Base-by-base conservation (phyloP, 2,888 invertebrate genomes). In the Patella depressa region DNA sequence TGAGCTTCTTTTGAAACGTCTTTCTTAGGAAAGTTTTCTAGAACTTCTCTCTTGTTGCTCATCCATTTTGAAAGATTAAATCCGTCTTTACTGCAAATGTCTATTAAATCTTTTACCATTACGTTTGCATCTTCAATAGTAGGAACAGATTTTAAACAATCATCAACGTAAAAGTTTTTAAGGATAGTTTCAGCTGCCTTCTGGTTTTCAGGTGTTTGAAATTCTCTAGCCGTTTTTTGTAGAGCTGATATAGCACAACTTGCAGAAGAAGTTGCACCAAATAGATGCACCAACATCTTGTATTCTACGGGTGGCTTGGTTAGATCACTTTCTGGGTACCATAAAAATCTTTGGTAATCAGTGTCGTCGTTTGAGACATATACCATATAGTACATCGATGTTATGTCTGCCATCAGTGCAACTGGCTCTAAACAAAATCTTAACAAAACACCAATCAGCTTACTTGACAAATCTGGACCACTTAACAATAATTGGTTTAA, bases 381-480 rank as follows among this genome's bases (percentile, higher is more conserved):
- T 3, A 82, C 80, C 55, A 80, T 80, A 72, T 76, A 76, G 45
- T 79, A 79, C 80, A 81, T 82, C 57, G 70, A 77, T 19, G 81
- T 79, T 53, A 81, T 81, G 73, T 82, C 82, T 2, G 78, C 80
- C 75, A 79, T 82, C 0, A 84, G 24, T 34, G 81, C 83, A 19
- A 83, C 72, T n/a, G 73, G 71, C 45, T 84, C 79, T 65, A 82
- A 72, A 54, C 85, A 29, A 73, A 85, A 85, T 29, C 82, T 71
- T 3, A 79, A 54, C n/a, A 85, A 71, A 14, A 80, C 82, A 14
- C 80, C 84, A 17, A 84, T 15, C 19, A 84, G 74, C n/a, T 72
- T 82, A 65, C 82, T 84, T 17, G 77, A 80, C 11, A 84, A 75
- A 73, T 85, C 83, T 12, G 85, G 83, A 1, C 85, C 85, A 53